Evolutionary conservation across 2,797 vertebrate genomes (phyloP).

Genomic region (Ctenosaura bakeri): DNA sequence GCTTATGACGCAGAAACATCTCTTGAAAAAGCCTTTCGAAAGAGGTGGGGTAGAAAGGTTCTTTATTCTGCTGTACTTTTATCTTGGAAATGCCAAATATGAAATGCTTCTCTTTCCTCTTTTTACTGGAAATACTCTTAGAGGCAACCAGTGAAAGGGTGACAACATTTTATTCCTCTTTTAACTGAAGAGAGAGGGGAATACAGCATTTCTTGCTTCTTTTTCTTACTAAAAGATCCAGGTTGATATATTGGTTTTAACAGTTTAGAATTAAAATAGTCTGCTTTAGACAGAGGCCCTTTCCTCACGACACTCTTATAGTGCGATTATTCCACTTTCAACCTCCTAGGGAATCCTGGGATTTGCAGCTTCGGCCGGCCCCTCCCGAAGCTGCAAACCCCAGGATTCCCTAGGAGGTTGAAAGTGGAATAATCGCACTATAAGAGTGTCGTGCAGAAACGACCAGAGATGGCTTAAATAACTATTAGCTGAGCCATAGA

Average conservation of each 20-base stretch:
- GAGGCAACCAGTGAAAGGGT: slow-evolving; percentile 29
- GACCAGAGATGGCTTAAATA: background rate
- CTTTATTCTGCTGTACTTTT: slow-evolving; percentile 25
- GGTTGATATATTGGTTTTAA: slow-evolving; percentile 46
- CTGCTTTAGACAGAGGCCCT: background rate
- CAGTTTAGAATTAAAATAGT: slow-evolving; percentile 37
- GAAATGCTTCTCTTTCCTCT: slow-evolving; percentile 41
- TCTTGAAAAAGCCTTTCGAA: background rate
- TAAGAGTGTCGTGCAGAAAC: too few relatives aligned
- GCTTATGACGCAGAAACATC: slow-evolving; percentile 21
- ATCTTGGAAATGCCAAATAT: slow-evolving; percentile 14
- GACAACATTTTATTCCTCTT: slow-evolving; percentile 20
- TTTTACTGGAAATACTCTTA: slow-evolving; percentile 34
- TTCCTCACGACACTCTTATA: too few relatives aligned
- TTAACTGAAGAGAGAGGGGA: slow-evolving; percentile 43
- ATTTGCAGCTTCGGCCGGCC: too few relatives aligned
- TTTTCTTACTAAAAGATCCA: slow-evolving; percentile 23
- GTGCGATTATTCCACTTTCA: too few relatives aligned
- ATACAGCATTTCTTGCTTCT: slow-evolving; percentile 17
- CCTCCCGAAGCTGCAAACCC: too few relatives aligned
- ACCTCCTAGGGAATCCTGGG: too few relatives aligned
- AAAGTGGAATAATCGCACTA: too few relatives aligned
- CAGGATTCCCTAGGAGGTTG: too few relatives aligned
- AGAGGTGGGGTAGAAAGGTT: background rate
- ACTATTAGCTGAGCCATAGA: background rate